These are phyloP conservation scores for Saccopteryx bilineata DNA, from an alignment of 2,113 vertebrate species.

Conservation along the genomic window DNA sequence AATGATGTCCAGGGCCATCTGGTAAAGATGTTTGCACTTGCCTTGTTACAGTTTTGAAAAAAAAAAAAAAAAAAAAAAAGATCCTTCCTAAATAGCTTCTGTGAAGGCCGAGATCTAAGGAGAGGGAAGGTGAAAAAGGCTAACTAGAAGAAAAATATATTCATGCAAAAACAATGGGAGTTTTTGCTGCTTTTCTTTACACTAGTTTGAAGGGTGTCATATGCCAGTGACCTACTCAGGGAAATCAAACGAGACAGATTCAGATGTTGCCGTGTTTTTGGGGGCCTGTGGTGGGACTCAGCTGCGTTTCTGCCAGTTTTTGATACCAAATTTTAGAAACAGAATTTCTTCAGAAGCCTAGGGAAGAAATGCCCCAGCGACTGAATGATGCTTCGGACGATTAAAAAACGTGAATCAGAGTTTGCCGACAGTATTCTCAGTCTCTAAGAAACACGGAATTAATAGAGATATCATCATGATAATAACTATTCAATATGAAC, in stretches of 20 bases:
- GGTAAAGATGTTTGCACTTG: slow-evolving; percentile 62
- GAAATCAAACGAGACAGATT: slow-evolving; percentile 38
- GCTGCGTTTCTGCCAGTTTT: slow-evolving; percentile 51
- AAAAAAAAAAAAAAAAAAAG: background rate
- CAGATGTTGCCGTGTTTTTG: background rate
- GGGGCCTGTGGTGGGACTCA: background rate
- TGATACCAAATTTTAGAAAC: slow-evolving; percentile 44
- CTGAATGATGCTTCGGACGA: background rate
- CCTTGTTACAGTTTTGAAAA: background rate
- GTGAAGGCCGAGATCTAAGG: slow-evolving; percentile 25
- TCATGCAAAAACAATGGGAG: background rate
- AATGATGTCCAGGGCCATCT: slow-evolving; percentile 45
- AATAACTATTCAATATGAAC: background rate
- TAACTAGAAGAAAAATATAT: slow-evolving; percentile 21
- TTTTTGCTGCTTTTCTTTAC: slow-evolving; percentile 57
- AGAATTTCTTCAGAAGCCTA: slow-evolving; percentile 18
- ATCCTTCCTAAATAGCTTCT: slow-evolving; percentile 19
- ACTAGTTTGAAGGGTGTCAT: background rate
- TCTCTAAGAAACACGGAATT: background rate
- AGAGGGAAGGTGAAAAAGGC: slow-evolving; percentile 30
- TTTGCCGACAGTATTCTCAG: slow-evolving; percentile 27
- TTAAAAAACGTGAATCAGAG: background rate
- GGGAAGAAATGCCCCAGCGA: background rate
- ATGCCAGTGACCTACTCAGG: slow-evolving; percentile 54
- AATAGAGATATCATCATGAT: background rate